Base-by-base conservation (phyloP, 2,113 vertebrate genomes). In the Heptranchias perlo region DNA sequence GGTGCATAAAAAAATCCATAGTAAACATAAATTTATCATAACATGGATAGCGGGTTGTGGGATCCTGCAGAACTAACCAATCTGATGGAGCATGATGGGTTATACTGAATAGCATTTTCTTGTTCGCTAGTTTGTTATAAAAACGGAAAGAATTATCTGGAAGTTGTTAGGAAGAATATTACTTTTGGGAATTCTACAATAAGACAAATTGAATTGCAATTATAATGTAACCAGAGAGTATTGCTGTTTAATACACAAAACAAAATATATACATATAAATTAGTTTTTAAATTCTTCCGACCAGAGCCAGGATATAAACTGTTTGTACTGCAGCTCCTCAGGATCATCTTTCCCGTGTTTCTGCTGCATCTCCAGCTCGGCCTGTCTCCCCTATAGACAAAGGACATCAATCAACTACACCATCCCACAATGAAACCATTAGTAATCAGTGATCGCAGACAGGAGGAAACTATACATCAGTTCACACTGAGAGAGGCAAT, bases 241-340 rank as follows among this genome's bases (percentile, higher is more conserved):
- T 25, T 95, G 23, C 11, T 11, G 94, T 35, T 69, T 35, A 73
- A 95, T 18, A 4, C 0, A 5, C 8, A 95, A 95, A 47, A 69
- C 23, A 31, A 52, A 95, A 6, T 4, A 44, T 25, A 67, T 28
- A 64, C 47, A 58, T n/a, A 44, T 78, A 31, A 54, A 5, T 31
- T 4, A 31, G 11, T 44, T 52, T 52, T 35, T 35, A 69, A 94
- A 95, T 6, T 31, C 1, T 62, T 39, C 98, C 98, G 97, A 99
- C 99, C 99, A 99, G 49, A 99, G 97, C 99, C 99, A 99, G 96
- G 98, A 98, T 94, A 98, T 98, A 97, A 97, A 98, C 1, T 98
- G 98, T 65, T 98, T 98, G 97, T 98, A 98, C 94, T 99, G 98
- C 61, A 99, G 97, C 96, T 99, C 98, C 97, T 98, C 97, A 3